These are phyloP conservation scores for Aythya fuligula DNA, from an alignment of 2,797 vertebrate species.

Conservation along the genomic window DNA sequence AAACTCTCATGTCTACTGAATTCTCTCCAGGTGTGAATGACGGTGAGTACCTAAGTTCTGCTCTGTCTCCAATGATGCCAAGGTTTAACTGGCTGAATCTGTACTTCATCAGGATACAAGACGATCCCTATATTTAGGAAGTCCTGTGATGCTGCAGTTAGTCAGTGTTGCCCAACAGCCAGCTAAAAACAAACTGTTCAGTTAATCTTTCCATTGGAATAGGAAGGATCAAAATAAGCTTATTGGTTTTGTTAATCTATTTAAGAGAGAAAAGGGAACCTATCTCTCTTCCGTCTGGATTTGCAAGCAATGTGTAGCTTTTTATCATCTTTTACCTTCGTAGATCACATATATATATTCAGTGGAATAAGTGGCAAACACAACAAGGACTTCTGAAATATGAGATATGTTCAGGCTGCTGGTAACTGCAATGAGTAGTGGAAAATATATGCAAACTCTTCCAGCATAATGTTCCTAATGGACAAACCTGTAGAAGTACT, in stretches of 20 bases:
- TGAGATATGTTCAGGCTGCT: constrained; percentile 33
- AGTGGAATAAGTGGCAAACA: constrained; percentile 58
- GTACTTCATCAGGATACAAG: not conserved
- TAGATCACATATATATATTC: constrained; percentile 48
- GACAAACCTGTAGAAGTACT: constrained; percentile 54
- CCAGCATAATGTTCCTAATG: constrained; percentile 56
- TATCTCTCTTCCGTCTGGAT: constrained; percentile 19
- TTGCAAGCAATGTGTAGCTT: constrained; percentile 41
- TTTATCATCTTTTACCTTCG: constrained; percentile 55
- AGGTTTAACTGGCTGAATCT: not conserved
- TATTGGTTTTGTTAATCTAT: constrained; percentile 41
- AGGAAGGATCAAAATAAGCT: not conserved
- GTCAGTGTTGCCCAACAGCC: not conserved
- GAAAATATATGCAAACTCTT: constrained; percentile 73
- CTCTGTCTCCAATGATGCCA: not conserved
- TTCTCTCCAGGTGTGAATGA: not conserved
- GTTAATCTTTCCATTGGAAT: not conserved
- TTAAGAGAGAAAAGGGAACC: constrained; percentile 30
- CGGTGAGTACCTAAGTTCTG: not conserved
- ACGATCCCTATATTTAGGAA: not conserved
- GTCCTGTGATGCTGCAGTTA: not conserved
- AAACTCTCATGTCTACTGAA: not conserved
- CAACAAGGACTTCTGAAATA: constrained; percentile 56
- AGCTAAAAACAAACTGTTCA: not conserved
- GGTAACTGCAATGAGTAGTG: constrained; percentile 50